Evolutionary conservation across 2,113 vertebrate genomes (phyloP), one percentile per base, ranked within the genome.

Genomic region (Smithornis capensis): DNA sequence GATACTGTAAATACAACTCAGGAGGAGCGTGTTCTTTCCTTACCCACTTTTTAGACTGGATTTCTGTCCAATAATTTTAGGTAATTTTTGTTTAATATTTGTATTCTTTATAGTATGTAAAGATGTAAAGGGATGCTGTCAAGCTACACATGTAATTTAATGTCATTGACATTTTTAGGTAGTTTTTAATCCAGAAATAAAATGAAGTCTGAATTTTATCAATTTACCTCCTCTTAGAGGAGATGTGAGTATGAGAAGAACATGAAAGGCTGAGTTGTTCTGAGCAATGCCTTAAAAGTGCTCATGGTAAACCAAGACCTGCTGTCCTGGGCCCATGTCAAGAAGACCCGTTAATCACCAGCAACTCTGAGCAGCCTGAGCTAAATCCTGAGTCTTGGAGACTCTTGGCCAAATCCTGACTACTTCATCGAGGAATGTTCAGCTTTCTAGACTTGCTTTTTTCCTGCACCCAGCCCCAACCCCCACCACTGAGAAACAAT

Each of bases 1-100:
- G 64, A 93, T 91, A 65, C 67, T 81, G 75, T 95, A 95, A 95
- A 96, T 95, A 90, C 56, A 86, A 23, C 50, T 70, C 49, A 76
- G 89, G 78, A 88, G 88, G 50, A 88, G 24, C 0, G 29, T 15
- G 44, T 67, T 95, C 59, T 38, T 90, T 71, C 69, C n/a, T 79
- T 75, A 60, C 35, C n/a, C 44, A 2, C 56, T 76, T 74, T 79
- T 69, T 77, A 86, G 50, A 33, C 65, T 50, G n/a, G 15, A 29
- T 83, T 87, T 92, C 65, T 83, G 70, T 90, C 49, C 33, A 49
- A n/a, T 2, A 13, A 47, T 79, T 75, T 45, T 50, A 68, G 40
- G 81, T 87, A 53, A 75, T 80, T 92, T 86, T 95, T 73, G 23
- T 44, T 84, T 87, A 27, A 2, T 64, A 25, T 63, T 60, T 89